A percentile compares a stretch with the other conserved stretches of the same genome.
Evolutionary conservation across 2,113 vertebrate species (phyloP).

Genomic region (Pteronura brasiliensis): DNA sequence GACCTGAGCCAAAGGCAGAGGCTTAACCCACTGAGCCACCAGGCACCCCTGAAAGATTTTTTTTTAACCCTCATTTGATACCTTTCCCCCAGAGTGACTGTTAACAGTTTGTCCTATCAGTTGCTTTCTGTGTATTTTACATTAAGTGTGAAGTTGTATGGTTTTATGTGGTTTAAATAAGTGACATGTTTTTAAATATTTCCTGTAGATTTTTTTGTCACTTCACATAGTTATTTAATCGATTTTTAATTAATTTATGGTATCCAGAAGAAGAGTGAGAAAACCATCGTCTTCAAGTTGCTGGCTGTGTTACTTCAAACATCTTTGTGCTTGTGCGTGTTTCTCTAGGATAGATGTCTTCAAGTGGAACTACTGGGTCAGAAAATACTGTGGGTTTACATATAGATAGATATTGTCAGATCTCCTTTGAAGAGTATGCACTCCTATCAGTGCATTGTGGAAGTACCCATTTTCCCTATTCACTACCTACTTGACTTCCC

Average conservation of each 20-base stretch:
- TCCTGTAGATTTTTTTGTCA: not conserved
- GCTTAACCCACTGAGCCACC: too few species aligned
- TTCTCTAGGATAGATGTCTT: not conserved
- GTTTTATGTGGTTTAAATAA: not conserved
- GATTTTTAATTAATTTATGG: not conserved
- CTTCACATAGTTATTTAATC: not conserved
- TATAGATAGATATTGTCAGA: not conserved
- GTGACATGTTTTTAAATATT: not conserved
- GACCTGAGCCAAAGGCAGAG: too few species aligned
- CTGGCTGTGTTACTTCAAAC: not conserved
- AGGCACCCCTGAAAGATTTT: not conserved
- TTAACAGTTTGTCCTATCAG: not conserved
- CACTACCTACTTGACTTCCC: not conserved
- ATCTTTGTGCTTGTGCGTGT: not conserved
- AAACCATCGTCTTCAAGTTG: not conserved
- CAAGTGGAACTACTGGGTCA: not conserved
- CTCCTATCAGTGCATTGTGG: not conserved
- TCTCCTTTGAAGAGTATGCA: not conserved
- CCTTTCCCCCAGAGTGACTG: not conserved
- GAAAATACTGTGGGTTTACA: not conserved
- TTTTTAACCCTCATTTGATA: not conserved
- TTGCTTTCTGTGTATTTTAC: not conserved
- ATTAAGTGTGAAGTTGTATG: not conserved
- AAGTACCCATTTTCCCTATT: not conserved
- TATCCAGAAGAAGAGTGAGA: not conserved